A percentile compares a stretch with the other conserved stretches of the same genome.
phyloP scores from a whole-genome alignment of 1,140 invertebrate genomes.

The Tetranychus urticae region DNA sequence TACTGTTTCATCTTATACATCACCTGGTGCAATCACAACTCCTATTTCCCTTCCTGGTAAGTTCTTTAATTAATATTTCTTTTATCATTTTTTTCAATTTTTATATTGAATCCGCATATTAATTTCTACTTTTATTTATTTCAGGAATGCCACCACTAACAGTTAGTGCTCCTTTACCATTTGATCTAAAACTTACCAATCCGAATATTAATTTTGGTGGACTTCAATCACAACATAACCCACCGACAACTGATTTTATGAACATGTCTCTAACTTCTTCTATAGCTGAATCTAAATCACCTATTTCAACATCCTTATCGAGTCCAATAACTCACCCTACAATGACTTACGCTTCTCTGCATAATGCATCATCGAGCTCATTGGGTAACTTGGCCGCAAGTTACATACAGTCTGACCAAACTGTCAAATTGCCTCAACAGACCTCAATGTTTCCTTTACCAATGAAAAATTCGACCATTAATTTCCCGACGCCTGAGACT shows the following conservation, averaged over 20 bases:
- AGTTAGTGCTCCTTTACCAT: constrained; percentile 38
- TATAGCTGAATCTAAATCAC: no score
- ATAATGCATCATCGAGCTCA: neutral
- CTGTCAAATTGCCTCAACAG: no score
- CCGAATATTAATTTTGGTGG: neutral
- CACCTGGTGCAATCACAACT: neutral
- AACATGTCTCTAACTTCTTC: no score
- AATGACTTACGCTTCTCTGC: neutral
- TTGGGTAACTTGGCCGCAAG: no score
- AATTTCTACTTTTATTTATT: constrained; percentile 26
- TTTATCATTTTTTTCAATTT: constrained; percentile 30
- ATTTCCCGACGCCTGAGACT: no score
- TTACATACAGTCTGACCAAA: no score
- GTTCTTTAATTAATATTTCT: neutral
- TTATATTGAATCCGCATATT: neutral
- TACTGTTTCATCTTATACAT: neutral
- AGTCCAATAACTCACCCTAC: neutral
- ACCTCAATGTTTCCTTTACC: no score
- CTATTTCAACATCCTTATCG: no score
- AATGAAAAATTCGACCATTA: no score
- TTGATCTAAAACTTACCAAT: neutral
- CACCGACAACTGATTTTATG: no score
- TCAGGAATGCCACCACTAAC: constrained; percentile 56
- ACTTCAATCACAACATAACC: neutral
- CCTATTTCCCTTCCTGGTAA: neutral